Evolutionary conservation across 2,797 vertebrate species (phyloP).

Genomic region (Crocodylus rhombifer): DNA sequence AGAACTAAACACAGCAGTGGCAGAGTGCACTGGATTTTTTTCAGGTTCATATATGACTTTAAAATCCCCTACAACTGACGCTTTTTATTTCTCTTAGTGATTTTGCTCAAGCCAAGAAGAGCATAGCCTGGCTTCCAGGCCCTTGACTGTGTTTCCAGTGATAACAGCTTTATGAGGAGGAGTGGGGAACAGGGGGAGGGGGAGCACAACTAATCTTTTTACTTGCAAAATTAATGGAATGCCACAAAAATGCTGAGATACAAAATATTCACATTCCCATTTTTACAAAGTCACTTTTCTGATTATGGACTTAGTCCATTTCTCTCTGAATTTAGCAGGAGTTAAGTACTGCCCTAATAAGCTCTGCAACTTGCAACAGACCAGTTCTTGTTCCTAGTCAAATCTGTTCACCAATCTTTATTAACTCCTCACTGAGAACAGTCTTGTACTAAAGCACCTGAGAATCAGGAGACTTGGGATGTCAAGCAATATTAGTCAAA

Average conservation of each 20-base stretch:
- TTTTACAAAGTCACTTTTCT: background rate
- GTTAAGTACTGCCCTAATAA: background rate
- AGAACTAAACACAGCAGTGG: background rate
- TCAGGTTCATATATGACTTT: background rate
- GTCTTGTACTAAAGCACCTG: background rate
- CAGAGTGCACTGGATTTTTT: constrained; percentile 3
- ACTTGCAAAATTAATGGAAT: background rate
- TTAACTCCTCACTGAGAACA: constrained; percentile 4
- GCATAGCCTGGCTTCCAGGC: background rate
- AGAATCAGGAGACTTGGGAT: background rate
- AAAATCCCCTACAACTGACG: too few species aligned
- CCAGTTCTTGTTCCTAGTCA: background rate
- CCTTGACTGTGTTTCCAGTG: background rate
- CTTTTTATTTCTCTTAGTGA: background rate
- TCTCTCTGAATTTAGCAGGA: background rate
- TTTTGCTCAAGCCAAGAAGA: background rate
- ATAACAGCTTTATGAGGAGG: background rate
- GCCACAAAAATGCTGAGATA: background rate
- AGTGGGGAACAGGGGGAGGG: background rate
- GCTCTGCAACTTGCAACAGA: fast-evolving
- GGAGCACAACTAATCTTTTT: background rate
- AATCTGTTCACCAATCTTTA: background rate
- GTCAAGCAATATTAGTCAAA: background rate
- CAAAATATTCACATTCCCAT: background rate
- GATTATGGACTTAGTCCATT: background rate